Evolutionary conservation across 1,140 invertebrate species (phyloP), one percentile per base, ranked within the genome.

Genomic region (Himalopsyche phryganea): DNA sequence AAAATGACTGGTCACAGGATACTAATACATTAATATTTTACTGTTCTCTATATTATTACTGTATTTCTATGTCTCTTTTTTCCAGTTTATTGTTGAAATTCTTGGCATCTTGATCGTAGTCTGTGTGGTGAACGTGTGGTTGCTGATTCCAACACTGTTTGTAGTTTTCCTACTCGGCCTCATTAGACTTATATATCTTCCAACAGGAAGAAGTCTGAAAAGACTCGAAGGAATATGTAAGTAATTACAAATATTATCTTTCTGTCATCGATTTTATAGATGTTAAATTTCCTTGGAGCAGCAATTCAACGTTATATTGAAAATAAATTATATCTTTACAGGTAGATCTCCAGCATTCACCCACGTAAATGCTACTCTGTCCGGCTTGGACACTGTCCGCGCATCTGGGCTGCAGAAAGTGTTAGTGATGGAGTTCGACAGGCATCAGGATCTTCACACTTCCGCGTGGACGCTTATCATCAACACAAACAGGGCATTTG

Each of bases 271-370:
- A n/a, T n/a, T n/a, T n/a, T n/a, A n/a, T n/a, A n/a, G n/a, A n/a
- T n/a, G n/a, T n/a, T n/a, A n/a, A n/a, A n/a, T n/a, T n/a, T n/a
- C n/a, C n/a, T n/a, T n/a, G n/a, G n/a, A n/a, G n/a, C n/a, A n/a
- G n/a, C n/a, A n/a, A n/a, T n/a, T n/a, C n/a, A n/a, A n/a, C n/a
- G n/a, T n/a, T n/a, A n/a, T n/a, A n/a, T n/a, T n/a, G n/a, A n/a
- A n/a, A n/a, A n/a, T n/a, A n/a, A n/a, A n/a, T n/a, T n/a, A n/a
- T 51, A 35, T 47, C 13, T 48, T 40, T 53, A 14, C 66, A 89
- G 87, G 84, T 46, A 80, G 86, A 54, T 88, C 86, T 66, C 93
- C 92, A 19, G 85, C 94, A 1, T 91, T 92, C 65, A 91, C 91
- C 32, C 90, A 94, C 65, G 79, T 93, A 0, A 88, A 85, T 47